phyloP scores from a whole-genome alignment of 2,797 vertebrate genomes.

The Ptychobarbus kaznakovi region DNA sequence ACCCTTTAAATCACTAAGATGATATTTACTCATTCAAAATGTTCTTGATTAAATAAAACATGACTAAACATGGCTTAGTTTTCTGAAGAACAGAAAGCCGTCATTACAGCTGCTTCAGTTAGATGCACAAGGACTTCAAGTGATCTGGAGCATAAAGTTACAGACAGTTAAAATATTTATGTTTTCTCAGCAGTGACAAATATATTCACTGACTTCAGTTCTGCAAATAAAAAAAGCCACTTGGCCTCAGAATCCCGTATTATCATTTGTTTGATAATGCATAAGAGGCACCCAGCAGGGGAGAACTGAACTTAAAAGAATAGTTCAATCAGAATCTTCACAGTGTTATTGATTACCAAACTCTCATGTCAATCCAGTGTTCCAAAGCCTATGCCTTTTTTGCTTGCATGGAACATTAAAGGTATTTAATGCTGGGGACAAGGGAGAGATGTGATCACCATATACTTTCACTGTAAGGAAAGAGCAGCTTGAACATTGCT shows the following conservation, averaged over 20 bases:
- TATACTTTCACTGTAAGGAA: neutral
- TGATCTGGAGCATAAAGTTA: neutral
- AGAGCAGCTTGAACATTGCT: neutral
- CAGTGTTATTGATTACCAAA: neutral
- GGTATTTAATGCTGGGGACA: neutral
- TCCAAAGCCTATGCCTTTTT: neutral
- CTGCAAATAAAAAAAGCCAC: constrained; percentile 29
- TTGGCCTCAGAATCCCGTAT: constrained; percentile 47
- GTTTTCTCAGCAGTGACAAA: constrained; percentile 44
- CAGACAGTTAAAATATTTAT: neutral
- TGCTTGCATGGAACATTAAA: neutral
- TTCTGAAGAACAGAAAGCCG: neutral
- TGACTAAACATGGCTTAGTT: neutral
- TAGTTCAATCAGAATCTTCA: neutral
- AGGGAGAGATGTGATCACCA: neutral
- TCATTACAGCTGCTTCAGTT: neutral
- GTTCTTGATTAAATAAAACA: neutral
- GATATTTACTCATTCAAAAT: neutral
- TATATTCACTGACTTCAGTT: constrained; percentile 59
- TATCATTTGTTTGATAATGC: constrained; percentile 61
- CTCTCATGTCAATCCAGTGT: neutral
- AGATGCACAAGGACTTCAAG: neutral
- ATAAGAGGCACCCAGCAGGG: constrained; percentile 57
- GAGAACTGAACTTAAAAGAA: constrained; percentile 43
- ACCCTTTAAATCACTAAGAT: neutral